These are phyloP conservation scores for Cabera pusaria DNA, from an alignment of 2,888 invertebrate species.

Conservation along the genomic window DNA sequence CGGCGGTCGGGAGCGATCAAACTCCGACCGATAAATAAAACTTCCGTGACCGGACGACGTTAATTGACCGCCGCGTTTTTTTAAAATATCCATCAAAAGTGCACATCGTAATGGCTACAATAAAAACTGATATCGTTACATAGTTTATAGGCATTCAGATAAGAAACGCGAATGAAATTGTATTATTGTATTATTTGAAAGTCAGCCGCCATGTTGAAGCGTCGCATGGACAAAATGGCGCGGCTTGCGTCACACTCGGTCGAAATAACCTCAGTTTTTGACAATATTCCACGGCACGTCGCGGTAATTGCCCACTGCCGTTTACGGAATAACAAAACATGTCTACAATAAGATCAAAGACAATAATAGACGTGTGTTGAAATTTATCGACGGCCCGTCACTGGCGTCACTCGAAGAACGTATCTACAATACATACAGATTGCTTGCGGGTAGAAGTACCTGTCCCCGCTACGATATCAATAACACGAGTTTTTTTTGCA, in stretches of 20 bases:
- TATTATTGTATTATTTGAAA: slow-evolving; percentile 48
- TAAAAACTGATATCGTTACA: slow-evolving; percentile 65
- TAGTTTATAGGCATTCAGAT: slow-evolving; percentile 52
- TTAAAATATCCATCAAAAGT: slow-evolving; percentile 73
- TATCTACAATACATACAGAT: slow-evolving; percentile 60
- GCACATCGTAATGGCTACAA: slow-evolving; percentile 72
- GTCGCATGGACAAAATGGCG: slow-evolving; percentile 48
- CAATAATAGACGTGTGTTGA: slow-evolving; percentile 74
- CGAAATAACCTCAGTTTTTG: slow-evolving; percentile 62
- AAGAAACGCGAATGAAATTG: slow-evolving; percentile 45
- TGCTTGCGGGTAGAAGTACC: slow-evolving; percentile 24
- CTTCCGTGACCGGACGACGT: slow-evolving; percentile 76
- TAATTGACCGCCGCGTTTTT: slow-evolving; percentile 67
- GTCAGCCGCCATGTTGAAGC: slow-evolving; percentile 48
- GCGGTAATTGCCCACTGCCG: slow-evolving; percentile 68
- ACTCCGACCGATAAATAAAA: slow-evolving; percentile 64
- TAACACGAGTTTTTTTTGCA: slow-evolving; percentile 34
- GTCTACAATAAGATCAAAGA: slow-evolving; percentile 76
- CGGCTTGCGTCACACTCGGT: slow-evolving; percentile 38
- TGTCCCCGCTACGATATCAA: slow-evolving; percentile 28
- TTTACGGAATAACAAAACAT: slow-evolving; percentile 71
- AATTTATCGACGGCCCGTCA: slow-evolving; percentile 71
- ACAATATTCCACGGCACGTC: slow-evolving; percentile 71
- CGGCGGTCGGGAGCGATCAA: slow-evolving; percentile 53
- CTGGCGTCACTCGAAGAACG: slow-evolving; percentile 63